Conservation (phyloP, 2,888 invertebrate species). For the Cheilosia vernalis region DNA sequence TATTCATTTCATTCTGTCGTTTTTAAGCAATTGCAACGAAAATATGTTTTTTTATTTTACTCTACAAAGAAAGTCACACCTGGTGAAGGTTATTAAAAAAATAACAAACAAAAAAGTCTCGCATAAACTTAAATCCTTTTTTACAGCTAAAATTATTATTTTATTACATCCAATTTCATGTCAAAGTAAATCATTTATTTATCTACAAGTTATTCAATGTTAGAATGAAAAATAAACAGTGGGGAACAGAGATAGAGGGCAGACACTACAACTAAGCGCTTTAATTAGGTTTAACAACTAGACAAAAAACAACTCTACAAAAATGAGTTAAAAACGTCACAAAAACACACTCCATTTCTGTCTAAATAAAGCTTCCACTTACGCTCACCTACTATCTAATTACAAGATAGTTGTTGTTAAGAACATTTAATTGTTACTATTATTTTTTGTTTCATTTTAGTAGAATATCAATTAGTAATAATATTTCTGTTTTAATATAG, state of each 20-base stretch:
- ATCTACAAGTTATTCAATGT: slow-evolving; percentile 42
- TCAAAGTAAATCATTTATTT: slow-evolving; percentile 22
- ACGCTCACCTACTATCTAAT: slow-evolving; percentile 43
- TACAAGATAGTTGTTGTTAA: slow-evolving; percentile 21
- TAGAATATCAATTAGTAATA: slow-evolving; percentile 64
- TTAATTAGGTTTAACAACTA: slow-evolving; percentile 64
- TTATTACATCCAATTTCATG: slow-evolving; percentile 22
- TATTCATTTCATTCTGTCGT: slow-evolving; percentile 4
- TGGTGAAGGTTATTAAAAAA: slow-evolving; percentile 35
- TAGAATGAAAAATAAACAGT: slow-evolving; percentile 11
- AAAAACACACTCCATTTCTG: slow-evolving; percentile 65
- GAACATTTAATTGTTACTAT: slow-evolving; percentile 28
- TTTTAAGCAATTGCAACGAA: slow-evolving; percentile 9
- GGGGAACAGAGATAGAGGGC: slow-evolving; percentile 23
- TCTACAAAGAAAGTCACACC: slow-evolving; percentile 54
- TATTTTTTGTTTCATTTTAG: slow-evolving; percentile 18
- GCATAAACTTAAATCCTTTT: slow-evolving; percentile 24
- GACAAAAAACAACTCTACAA: slow-evolving; percentile 75
- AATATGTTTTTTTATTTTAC: not conserved
- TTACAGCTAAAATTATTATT: slow-evolving; percentile 27
- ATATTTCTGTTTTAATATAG: slow-evolving; percentile 45
- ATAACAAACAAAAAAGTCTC: not conserved
- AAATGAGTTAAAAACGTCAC: slow-evolving; percentile 70
- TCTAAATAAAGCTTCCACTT: slow-evolving; percentile 63
- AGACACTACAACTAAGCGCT: slow-evolving; percentile 61